A percentile compares a stretch with the other conserved stretches of the same genome.
phyloP scores from a whole-genome alignment of 2,888 invertebrate species.

The Drosophila putrida region DNA sequence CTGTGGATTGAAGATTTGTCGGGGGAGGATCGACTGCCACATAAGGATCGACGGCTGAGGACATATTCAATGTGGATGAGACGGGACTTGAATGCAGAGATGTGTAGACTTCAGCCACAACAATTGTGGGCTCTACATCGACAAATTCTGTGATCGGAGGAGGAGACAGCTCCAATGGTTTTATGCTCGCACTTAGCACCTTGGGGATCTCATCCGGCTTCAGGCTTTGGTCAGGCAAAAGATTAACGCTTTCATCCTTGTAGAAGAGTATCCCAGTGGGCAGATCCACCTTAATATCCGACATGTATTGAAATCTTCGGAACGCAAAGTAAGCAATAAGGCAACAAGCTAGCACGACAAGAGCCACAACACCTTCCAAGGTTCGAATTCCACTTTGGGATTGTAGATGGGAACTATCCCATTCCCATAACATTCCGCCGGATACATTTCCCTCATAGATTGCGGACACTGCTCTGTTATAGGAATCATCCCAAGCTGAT shows the following conservation, averaged over 20 bases:
- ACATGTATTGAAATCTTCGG: constrained; percentile 3
- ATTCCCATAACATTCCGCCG: constrained; percentile 46
- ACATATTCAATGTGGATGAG: not conserved
- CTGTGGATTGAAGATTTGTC: no score
- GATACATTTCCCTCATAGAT: constrained; percentile 8
- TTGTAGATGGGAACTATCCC: not conserved
- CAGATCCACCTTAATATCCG: constrained; percentile 29
- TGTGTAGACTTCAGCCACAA: not conserved
- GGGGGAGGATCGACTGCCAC: not conserved
- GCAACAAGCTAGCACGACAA: constrained; percentile 17
- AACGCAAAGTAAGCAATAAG: not conserved
- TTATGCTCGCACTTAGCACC: constrained; percentile 1
- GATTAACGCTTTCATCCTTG: not conserved
- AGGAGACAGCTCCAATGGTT: not conserved
- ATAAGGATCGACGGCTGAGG: not conserved
- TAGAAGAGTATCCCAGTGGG: constrained; percentile 15
- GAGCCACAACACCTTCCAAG: constrained; percentile 7
- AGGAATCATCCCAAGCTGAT: not conserved
- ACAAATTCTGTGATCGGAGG: no score
- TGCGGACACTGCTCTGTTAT: constrained; percentile 38
- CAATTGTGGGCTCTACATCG: not conserved
- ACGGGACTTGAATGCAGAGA: not conserved
- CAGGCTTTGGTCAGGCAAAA: not conserved
- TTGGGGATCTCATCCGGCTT: not conserved
- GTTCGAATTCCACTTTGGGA: not conserved